Evolutionary conservation across 2,797 vertebrate species (phyloP).

Genomic region (Hydrolagus colliei): DNA sequence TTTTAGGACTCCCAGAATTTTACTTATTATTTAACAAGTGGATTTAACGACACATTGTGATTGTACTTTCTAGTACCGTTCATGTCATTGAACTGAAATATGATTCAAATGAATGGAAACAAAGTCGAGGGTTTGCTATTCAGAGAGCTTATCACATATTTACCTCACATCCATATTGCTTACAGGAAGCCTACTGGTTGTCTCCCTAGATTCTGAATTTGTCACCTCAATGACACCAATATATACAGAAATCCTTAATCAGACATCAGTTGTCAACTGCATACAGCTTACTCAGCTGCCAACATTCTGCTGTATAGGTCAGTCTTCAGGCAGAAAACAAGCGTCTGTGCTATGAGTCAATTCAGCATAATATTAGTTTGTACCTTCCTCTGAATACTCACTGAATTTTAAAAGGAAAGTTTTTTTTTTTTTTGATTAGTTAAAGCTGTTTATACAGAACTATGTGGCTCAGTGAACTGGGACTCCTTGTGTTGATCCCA

Average conservation of each 20-base stretch:
- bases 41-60: not conserved
- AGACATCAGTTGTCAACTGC: conserved; percentile 14
- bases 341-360: not conserved
- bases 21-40: not conserved
- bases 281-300: not conserved
- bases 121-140: not conserved
- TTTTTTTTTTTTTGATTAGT: not conserved
- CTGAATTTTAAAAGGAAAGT: not conserved
- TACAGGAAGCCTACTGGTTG: not conserved
- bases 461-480: not conserved
- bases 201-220: not conserved
- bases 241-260: conserved; percentile 11
- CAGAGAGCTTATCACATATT: conserved; percentile 11
- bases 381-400: not conserved
- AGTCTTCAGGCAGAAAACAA: not conserved
- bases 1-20: not conserved
- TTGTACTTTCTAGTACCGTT: not conserved
- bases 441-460: not conserved
- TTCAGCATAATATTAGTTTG: not conserved
- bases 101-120: not conserved
- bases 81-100: not conserved
- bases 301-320: not conserved
- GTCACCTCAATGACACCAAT: not conserved
- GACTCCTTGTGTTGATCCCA: too few relatives aligned
- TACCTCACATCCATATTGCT: conserved; percentile 20